Base-by-base conservation (phyloP, 2,888 invertebrate genomes). In the Hetaerina titia region DNA sequence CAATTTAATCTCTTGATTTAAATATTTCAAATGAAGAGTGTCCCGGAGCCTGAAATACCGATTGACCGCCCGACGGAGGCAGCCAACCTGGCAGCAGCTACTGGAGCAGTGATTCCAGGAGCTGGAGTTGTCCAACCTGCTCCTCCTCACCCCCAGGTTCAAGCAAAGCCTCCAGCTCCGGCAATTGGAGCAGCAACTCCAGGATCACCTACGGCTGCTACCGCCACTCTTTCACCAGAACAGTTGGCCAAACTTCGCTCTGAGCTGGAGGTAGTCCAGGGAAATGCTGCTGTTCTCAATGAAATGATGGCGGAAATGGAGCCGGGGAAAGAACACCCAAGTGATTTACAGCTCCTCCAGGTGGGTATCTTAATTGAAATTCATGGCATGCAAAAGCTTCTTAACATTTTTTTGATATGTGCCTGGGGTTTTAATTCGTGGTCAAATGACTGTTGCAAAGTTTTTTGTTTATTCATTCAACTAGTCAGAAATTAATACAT, bases 221-320 rank as follows among this genome's bases (percentile, higher is more conserved):
- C 97, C 56, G 5, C 64, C 9, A 90, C 96, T 95, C 96, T 98
- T 63, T 97, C 97, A 1, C 98, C 98, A 74, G 99, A 99, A 95
- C 99, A 99, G 97, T 97, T 98, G 95, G 98, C 98, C 95, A 99
- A 99, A 97, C 97, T 99, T 95, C 98, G 98, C 96, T 98, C 98
- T 4, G 99, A 99, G 97, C 97, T 99, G 96, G 98, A 99, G 96
- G 98, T 99, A 95, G 99, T 99, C 13, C 98, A 99, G 96, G 98
- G 98, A 96, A 99, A 99, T 96, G 98, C 99, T 98, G 97, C 98
- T 89, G 99, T 99, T 2, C 98, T 99, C 97, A 98, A 98, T 95
- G 99, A 99, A 97, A 99, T 99, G 99, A 97, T 99, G 95, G 98
- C 98, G 96, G 99, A 99, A 96, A 97, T 99, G 96, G 98, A 98